A percentile compares a stretch with the other conserved stretches of the same genome.
Evolutionary conservation across 2,888 invertebrate genomes (phyloP).

Genomic region (Marronus borbonicus): DNA sequence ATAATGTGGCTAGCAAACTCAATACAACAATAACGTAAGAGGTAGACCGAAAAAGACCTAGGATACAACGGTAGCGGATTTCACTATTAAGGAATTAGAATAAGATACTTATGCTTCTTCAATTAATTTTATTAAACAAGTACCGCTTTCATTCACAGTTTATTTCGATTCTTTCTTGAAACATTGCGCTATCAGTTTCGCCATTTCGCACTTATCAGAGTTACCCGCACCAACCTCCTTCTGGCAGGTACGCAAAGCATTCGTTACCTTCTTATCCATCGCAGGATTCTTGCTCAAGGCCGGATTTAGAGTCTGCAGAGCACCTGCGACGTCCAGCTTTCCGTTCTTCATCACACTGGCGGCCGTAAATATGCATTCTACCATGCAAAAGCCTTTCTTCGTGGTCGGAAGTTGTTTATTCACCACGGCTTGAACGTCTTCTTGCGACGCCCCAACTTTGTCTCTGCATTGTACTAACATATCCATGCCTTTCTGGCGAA

Average conservation of each 20-base stretch:
- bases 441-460: constrained; percentile 63
- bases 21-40: too few species aligned
- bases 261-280: constrained; percentile 61
- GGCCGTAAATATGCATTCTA: constrained; percentile 65
- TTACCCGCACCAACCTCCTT: constrained; percentile 60
- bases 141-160: neutral
- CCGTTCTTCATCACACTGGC: constrained; percentile 65
- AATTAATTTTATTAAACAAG: too few species aligned
- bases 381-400: constrained; percentile 63
- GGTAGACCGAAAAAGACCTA: too few species aligned
- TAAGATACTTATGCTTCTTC: too few species aligned
- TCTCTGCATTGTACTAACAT: constrained; percentile 61
- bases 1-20: too few species aligned
- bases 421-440: constrained; percentile 62
- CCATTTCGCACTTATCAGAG: constrained; percentile 61
- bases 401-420: constrained; percentile 63
- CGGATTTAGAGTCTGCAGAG: constrained; percentile 62
- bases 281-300: constrained; percentile 60
- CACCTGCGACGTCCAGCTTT: constrained; percentile 63
- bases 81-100: too few species aligned
- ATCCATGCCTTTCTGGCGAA: constrained; percentile 57
- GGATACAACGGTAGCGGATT: too few species aligned
- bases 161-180: constrained; percentile 59
- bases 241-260: constrained; percentile 63
- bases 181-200: constrained; percentile 63